A percentile compares a stretch with the other conserved stretches of the same genome.
Conservation (phyloP, 2,113 vertebrate genomes). For the Colius striatus region DNA sequence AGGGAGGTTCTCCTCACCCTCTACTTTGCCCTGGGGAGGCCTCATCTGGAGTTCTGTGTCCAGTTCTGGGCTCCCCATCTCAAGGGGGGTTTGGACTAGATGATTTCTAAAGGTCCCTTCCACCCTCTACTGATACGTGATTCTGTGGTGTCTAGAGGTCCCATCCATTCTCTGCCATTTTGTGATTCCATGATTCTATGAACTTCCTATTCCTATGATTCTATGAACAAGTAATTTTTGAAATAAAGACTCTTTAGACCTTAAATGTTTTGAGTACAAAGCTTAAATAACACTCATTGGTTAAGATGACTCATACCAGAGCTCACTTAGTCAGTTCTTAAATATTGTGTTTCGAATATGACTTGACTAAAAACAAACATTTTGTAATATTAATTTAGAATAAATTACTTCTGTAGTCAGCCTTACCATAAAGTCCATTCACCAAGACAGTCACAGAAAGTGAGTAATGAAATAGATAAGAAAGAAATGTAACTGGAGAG, state of each 20-base stretch:
- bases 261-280: background rate
- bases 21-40: too few relatives aligned
- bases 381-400: conserved; percentile 12
- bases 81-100: too few relatives aligned
- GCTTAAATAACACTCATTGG: background rate
- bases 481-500: background rate
- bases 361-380: background rate
- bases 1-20: too few relatives aligned
- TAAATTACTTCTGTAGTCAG: conserved; percentile 2
- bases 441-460: background rate
- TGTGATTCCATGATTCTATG: too few relatives aligned
- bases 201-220: too few relatives aligned
- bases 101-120: too few relatives aligned
- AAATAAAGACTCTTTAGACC: background rate
- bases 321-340: background rate
- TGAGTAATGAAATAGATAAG: background rate
- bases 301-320: conserved; percentile 5
- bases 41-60: too few relatives aligned
- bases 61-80: too few relatives aligned
- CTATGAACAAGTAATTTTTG: background rate
- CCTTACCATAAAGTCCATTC: background rate
- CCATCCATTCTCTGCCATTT: too few relatives aligned
- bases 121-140: too few relatives aligned
- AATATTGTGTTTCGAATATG: background rate
- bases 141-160: too few relatives aligned